These are phyloP conservation scores for Marcusenius ussheri DNA, from an alignment of 2,113 vertebrate genomes.

Conservation along the genomic window DNA sequence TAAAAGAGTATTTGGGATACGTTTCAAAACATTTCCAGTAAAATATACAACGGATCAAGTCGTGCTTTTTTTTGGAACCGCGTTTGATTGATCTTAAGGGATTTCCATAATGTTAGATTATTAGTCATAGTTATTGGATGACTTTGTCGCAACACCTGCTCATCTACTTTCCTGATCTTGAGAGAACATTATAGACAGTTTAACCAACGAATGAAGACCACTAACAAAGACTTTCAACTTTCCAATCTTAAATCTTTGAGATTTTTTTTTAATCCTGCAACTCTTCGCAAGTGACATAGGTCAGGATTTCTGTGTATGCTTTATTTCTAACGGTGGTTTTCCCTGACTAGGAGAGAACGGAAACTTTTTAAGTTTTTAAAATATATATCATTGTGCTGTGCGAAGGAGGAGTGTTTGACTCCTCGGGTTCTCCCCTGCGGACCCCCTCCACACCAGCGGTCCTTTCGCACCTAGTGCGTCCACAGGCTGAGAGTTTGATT, in stretches of 20 bases:
- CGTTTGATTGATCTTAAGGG: background rate
- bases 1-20: background rate
- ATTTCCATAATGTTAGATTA: background rate
- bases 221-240: background rate
- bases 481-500: background rate
- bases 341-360: background rate
- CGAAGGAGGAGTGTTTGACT: background rate
- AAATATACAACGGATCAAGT: background rate
- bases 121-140: background rate
- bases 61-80: background rate
- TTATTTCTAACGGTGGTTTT: background rate
- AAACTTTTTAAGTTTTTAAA: background rate
- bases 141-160: constrained; percentile 12
- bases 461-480: background rate
- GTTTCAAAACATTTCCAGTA: background rate
- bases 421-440: background rate
- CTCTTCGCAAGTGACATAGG: background rate
- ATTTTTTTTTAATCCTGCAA: background rate
- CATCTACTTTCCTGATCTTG: background rate
- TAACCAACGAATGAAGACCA: background rate
- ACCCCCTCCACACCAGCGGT: background rate
- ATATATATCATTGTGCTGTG: background rate
- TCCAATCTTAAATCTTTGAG: background rate
- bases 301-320: background rate
- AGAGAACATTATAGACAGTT: background rate